phyloP scores from a whole-genome alignment of 2,888 invertebrate genomes.

The Coremacera marginata region DNA sequence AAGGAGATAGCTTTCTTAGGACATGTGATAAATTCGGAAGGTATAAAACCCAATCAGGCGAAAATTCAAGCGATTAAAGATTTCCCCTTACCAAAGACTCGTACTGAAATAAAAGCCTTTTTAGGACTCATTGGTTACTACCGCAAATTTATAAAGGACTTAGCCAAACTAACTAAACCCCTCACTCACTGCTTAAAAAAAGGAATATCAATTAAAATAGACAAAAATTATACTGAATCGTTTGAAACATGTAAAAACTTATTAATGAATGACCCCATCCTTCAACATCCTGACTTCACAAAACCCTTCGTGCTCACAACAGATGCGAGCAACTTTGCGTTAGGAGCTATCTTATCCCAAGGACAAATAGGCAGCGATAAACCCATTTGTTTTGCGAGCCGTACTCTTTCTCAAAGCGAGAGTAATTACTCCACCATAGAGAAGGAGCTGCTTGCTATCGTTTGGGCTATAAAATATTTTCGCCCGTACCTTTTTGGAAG shows the following conservation, averaged over 20 bases:
- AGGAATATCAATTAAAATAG: too few species aligned
- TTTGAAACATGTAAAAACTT: too few species aligned
- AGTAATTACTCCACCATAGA: slow-evolving; percentile 10
- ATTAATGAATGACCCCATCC: too few species aligned
- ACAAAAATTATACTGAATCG: too few species aligned
- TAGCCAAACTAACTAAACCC: background rate
- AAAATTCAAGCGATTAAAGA: background rate
- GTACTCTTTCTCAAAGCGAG: background rate
- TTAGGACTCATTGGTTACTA: background rate
- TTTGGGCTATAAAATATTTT: too few species aligned
- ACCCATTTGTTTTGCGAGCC: background rate
- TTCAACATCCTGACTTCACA: too few species aligned
- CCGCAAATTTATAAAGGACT: background rate
- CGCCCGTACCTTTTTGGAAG: too few species aligned
- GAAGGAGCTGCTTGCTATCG: slow-evolving; percentile 2
- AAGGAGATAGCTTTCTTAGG: slow-evolving; percentile 48
- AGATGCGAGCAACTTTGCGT: too few species aligned
- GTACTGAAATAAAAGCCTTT: background rate
- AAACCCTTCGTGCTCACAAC: too few species aligned
- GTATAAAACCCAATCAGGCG: slow-evolving; percentile 29
- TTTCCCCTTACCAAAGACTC: background rate
- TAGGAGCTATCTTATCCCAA: too few species aligned
- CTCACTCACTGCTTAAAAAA: background rate
- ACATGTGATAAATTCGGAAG: slow-evolving; percentile 55
- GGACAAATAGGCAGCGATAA: background rate